Percentiles rank a stretch among this genome's conserved stretches.
These are phyloP conservation scores for Telmatherina bonti DNA, from an alignment of 2,797 vertebrate species.

Conservation along the genomic window DNA sequence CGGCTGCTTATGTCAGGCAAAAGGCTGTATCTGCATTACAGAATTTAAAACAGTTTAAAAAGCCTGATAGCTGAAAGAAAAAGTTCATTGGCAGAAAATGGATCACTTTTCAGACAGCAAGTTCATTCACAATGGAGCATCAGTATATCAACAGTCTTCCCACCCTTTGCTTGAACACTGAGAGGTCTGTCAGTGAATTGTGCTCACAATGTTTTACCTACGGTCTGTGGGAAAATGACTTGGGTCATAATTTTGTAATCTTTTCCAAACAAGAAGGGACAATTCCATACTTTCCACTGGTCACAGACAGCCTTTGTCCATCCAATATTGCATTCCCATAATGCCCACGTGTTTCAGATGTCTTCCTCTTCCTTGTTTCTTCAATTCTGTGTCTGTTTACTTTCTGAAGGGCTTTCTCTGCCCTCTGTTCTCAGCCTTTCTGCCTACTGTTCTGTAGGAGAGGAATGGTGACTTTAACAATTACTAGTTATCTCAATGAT, in stretches of 20 bases:
- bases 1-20: slow-evolving; percentile 36
- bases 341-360: slow-evolving; percentile 95
- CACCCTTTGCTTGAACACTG: slow-evolving; percentile 71
- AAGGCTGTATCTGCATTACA: slow-evolving; percentile 24
- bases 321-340: slow-evolving; percentile 90
- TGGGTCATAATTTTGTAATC: slow-evolving; percentile 77
- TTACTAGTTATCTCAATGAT: slow-evolving; percentile 55
- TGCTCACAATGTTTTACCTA: slow-evolving; percentile 80
- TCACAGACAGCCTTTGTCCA: slow-evolving; percentile 89
- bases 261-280: slow-evolving; percentile 76
- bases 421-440: slow-evolving; percentile 77
- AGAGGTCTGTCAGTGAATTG: slow-evolving; percentile 78
- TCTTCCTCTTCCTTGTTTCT: slow-evolving; percentile 97
- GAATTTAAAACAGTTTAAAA: slow-evolving; percentile 35
- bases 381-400: slow-evolving; percentile 98
- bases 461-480: slow-evolving; percentile 72
- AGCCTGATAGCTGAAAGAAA: slow-evolving; percentile 40
- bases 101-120: slow-evolving; percentile 60
- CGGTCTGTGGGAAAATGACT: slow-evolving; percentile 88
- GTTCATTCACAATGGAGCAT: slow-evolving; percentile 70
- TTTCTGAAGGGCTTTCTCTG: slow-evolving; percentile 91
- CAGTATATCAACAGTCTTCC: slow-evolving; percentile 76
- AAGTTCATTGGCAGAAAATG: slow-evolving; percentile 43
- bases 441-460: slow-evolving; percentile 86
- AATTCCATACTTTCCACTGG: slow-evolving; percentile 77